Conservation (phyloP, 2,888 invertebrate genomes). For the Liposcelis brunnea region DNA sequence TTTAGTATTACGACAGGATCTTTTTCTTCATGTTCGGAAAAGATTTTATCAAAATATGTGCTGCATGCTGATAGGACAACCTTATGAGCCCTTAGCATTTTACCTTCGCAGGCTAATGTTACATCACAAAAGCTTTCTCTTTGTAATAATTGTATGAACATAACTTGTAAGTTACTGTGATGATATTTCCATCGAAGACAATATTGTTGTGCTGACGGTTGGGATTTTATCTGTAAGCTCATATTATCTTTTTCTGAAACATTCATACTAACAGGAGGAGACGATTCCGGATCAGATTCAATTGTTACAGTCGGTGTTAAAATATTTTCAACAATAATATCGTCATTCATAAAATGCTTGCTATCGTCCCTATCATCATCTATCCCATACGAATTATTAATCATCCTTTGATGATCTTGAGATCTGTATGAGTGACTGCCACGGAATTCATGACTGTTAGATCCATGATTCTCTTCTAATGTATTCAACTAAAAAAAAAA, state of each 20-base stretch:
- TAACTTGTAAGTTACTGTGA: slow-evolving; percentile 74
- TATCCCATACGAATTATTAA: too few species aligned
- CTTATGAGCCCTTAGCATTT: slow-evolving; percentile 56
- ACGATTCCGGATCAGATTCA: too few species aligned
- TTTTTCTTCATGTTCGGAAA: slow-evolving; percentile 63
- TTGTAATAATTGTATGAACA: slow-evolving; percentile 74
- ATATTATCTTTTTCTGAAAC: slow-evolving; percentile 15
- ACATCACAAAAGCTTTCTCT: slow-evolving; percentile 81
- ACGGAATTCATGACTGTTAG: too few species aligned
- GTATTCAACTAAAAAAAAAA: too few species aligned
- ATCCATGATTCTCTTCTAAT: too few species aligned
- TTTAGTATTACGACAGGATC: slow-evolving; percentile 74
- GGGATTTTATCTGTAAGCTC: slow-evolving; percentile 20
- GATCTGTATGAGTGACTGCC: too few species aligned
- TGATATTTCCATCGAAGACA: slow-evolving; percentile 87
- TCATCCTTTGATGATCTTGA: too few species aligned
- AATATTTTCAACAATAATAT: too few species aligned
- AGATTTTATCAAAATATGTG: slow-evolving; percentile 74
- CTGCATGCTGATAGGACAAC: slow-evolving; percentile 85
- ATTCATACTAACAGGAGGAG: too few species aligned
- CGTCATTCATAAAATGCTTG: too few species aligned
- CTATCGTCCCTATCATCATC: too few species aligned
- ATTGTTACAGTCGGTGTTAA: too few species aligned
- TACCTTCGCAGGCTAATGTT: slow-evolving; percentile 73
- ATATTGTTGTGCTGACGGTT: slow-evolving; percentile 65